Evolutionary conservation across 2,888 invertebrate species (phyloP).

Genomic region (Pseudococcus viburni): DNA sequence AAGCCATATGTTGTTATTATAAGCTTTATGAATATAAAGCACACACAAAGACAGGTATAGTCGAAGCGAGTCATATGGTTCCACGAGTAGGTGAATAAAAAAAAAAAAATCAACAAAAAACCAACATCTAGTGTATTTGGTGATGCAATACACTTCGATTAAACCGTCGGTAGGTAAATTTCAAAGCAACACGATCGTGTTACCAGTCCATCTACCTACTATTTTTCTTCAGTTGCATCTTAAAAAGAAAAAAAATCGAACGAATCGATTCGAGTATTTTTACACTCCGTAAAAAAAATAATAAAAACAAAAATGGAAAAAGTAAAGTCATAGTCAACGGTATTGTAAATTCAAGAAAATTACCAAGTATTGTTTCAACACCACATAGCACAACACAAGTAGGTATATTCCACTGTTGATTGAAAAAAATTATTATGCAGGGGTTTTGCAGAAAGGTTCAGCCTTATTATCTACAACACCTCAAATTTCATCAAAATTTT

Average conservation of each 20-base stretch:
- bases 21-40: conserved; percentile 62
- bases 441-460: conserved; percentile 46
- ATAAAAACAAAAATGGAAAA: background rate
- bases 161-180: background rate
- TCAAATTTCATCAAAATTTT: conserved; percentile 22
- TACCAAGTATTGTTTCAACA: conserved; percentile 42
- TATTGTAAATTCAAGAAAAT: conserved; percentile 64
- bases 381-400: conserved; percentile 41
- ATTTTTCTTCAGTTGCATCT: background rate
- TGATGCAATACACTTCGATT: conserved; percentile 36
- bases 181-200: conserved; percentile 7
- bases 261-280: background rate
- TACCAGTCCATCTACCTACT: background rate
- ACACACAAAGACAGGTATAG: conserved; percentile 64
- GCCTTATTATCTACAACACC: conserved; percentile 52
- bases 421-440: conserved; percentile 20
- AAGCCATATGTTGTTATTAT: conserved; percentile 55
- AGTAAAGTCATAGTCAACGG: background rate
- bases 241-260: conserved; percentile 4
- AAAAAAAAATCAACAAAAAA: background rate
- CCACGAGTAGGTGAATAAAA: background rate
- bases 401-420: conserved; percentile 14
- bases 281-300: background rate
- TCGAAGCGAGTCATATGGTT: conserved; percentile 57
- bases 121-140: conserved; percentile 12